Evolutionary conservation across 2,797 vertebrate species (phyloP), one percentile per base, ranked within the genome.

Genomic region (Propithecus perrieri): DNA sequence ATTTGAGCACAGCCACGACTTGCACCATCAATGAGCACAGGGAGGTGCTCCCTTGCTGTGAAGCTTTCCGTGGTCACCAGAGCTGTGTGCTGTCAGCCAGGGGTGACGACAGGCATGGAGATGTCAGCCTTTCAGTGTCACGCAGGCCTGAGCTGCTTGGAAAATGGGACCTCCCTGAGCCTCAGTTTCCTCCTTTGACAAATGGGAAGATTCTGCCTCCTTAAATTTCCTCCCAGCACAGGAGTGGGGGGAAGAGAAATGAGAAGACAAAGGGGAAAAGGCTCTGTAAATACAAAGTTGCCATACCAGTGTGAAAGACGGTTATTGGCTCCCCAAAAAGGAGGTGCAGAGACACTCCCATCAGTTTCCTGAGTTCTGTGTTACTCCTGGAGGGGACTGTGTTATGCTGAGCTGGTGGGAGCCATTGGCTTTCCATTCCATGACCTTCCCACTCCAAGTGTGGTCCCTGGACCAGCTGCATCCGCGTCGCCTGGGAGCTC

Each of bases 11-110:
- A 26, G 1, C 63, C 41, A 13, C 9, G 22, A n/a, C 10, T 17
- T 46, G 43, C 2, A 0, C 50, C 17, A 1, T n/a, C 1, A 0
- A 0, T 12, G 55, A 33, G 33, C 5, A 2, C 5, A 1, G 20
- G 4, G 14, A 65, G 75, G 53, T 20, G 43, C 17, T 20, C 22
- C 53, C 43, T 84, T 65, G 8, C 63, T 41, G 8, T 33, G n/a
- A 76, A 1, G 4, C 53, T 33, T 20, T 17, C 76, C 26, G 3
- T 48, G 4, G 26, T 24, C n/a, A 14, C 61, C 20, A 26, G 41
- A 30, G 14, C 7, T 14, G 8, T 48, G 61, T 15, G 61, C 38
- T 48, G 43, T 35, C 83, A 26, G 50, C 17, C 15, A 2, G 48
- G 4, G 33, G 24, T 1, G 33, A 17, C 13, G 48, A 46, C 2